These are phyloP conservation scores for Rhinichthys osculus DNA, from an alignment of 2,797 vertebrate species.

Conservation along the genomic window DNA sequence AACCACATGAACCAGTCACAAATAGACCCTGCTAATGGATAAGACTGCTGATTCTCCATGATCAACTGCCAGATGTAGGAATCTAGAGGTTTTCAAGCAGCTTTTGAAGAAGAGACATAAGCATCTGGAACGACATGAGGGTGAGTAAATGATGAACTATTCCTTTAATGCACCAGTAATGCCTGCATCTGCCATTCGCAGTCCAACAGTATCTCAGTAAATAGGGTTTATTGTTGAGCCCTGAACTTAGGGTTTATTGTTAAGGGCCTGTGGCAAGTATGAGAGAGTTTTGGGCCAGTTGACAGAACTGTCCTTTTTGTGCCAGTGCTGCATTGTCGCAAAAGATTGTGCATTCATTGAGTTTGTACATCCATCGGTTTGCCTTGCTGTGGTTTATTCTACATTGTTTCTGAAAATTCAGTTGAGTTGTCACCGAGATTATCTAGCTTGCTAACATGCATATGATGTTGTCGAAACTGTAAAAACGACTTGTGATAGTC, in stretches of 20 bases:
- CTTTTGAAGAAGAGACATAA: neutral
- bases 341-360: neutral
- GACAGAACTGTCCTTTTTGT: neutral
- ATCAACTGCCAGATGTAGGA: neutral
- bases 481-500: neutral
- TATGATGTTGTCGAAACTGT: neutral
- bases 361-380: neutral
- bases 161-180: neutral
- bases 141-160: neutral
- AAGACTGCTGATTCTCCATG: neutral
- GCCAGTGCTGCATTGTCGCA: neutral
- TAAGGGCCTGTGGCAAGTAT: neutral
- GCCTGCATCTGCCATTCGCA: neutral
- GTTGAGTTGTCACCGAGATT: neutral
- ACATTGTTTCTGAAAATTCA: neutral
- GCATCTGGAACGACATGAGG: neutral
- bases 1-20: neutral
- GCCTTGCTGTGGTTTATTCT: neutral
- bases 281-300: neutral
- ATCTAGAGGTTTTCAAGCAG: neutral
- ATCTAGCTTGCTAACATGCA: neutral
- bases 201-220: neutral
- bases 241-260: neutral
- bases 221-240: neutral
- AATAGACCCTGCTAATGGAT: neutral